phyloP scores from a whole-genome alignment of 2,888 invertebrate genomes.

The Drosophila anomelani region DNA sequence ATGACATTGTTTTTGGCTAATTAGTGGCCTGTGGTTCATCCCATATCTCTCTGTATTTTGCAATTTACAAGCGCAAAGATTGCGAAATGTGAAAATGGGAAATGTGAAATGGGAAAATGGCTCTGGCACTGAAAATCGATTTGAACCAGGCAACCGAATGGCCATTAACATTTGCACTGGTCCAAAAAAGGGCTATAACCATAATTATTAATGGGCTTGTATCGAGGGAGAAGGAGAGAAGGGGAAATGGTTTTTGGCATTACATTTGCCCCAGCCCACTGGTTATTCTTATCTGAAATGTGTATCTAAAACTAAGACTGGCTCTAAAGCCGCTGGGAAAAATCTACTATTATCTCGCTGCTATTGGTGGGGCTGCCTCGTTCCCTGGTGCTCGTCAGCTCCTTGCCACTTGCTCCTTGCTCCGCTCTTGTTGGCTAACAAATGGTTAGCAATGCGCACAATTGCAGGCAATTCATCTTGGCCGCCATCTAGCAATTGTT shows the following conservation, averaged over 20 bases:
- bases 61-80: constrained; percentile 48
- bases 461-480: constrained; percentile 77
- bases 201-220: constrained; percentile 71
- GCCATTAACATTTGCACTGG: constrained; percentile 68
- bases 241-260: constrained; percentile 6
- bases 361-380: constrained; percentile 14
- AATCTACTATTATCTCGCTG: constrained; percentile 1
- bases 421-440: constrained; percentile 56
- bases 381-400: constrained; percentile 34
- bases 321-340: constrained; percentile 23
- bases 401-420: constrained; percentile 21
- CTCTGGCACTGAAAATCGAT: constrained; percentile 61
- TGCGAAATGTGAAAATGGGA: constrained; percentile 36
- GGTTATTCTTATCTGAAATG: constrained; percentile 9
- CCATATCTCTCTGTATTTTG: constrained; percentile 11
- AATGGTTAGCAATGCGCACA: constrained; percentile 72
- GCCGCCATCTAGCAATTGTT: constrained; percentile 66
- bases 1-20: constrained; percentile 38
- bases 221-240: constrained; percentile 1
- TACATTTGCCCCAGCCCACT: constrained; percentile 10
- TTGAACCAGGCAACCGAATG: constrained; percentile 60
- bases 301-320: constrained; percentile 15
- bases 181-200: constrained; percentile 62
- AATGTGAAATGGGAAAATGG: constrained; percentile 19
- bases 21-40: constrained; percentile 25